These are phyloP conservation scores for Drosophila pandora DNA, from an alignment of 1,140 invertebrate species.

Conservation along the genomic window DNA sequence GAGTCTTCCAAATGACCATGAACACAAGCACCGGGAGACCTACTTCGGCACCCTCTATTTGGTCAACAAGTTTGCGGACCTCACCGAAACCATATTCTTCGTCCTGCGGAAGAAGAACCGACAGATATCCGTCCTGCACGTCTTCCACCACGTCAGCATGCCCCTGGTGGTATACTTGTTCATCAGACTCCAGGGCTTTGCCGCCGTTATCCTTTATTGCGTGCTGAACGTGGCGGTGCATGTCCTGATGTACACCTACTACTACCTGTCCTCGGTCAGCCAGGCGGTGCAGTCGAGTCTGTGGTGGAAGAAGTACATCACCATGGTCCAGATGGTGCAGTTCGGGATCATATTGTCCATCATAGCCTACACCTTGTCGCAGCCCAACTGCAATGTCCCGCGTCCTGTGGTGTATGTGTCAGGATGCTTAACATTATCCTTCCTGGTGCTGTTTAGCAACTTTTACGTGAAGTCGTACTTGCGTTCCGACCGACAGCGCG, in stretches of 20 bases:
- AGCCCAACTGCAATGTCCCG: conserved; percentile 11
- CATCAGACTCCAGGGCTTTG: neutral
- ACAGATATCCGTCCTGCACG: conserved; percentile 48
- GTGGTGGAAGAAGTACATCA: conserved; percentile 7
- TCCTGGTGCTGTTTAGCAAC: conserved; percentile 7
- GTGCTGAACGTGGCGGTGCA: conserved; percentile 28
- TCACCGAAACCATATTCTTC: conserved; percentile 36
- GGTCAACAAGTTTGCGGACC: conserved; percentile 49
- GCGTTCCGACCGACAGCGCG: neutral
- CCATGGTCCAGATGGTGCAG: conserved; percentile 26
- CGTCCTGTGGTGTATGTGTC: neutral
- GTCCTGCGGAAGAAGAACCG: conserved; percentile 40
- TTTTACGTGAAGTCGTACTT: conserved; percentile 8
- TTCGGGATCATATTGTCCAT: conserved; percentile 20
- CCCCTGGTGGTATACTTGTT: neutral
- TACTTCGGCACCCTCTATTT: conserved; percentile 28
- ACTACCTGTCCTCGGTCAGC: neutral
- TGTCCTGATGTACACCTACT: conserved; percentile 23
- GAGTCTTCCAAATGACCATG: conserved; percentile 31
- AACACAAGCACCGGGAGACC: conserved; percentile 24
- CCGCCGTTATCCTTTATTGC: conserved; percentile 1
- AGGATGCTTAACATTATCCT: neutral
- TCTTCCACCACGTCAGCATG: conserved; percentile 85
- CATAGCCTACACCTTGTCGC: conserved; percentile 1
- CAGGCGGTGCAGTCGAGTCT: neutral